phyloP scores from a whole-genome alignment of 2,797 vertebrate species.

The Cyprinella venusta region DNA sequence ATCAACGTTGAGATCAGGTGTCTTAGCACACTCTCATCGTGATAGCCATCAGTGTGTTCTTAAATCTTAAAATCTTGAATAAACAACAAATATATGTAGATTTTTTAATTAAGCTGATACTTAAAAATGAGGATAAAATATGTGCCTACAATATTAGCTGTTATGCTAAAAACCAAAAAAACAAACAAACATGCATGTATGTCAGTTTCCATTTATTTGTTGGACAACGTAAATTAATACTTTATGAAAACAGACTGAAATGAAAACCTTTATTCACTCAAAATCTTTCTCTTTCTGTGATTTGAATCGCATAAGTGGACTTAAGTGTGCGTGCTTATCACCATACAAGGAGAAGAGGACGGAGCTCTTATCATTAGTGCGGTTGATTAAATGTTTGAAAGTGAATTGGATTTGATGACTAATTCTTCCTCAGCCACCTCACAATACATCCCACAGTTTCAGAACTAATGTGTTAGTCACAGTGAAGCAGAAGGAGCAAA shows the following conservation, averaged over 20 bases:
- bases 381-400: neutral
- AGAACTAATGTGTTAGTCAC: neutral
- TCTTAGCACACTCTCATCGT: constrained; percentile 20
- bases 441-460: neutral
- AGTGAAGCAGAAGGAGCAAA: neutral
- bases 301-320: neutral
- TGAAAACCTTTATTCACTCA: neutral
- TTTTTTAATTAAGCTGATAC: neutral
- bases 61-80: neutral
- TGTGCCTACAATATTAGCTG: neutral
- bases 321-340: neutral
- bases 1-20: constrained; percentile 33
- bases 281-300: neutral
- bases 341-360: neutral
- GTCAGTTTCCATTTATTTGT: neutral
- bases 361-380: neutral
- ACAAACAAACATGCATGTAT: neutral
- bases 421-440: neutral
- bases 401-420: neutral
- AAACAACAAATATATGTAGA: neutral
- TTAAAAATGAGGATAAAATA: neutral
- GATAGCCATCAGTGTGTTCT: neutral
- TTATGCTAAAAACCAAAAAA: neutral
- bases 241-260: neutral
- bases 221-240: neutral